Conservation (phyloP, 1,140 invertebrate genomes). For the Oryctes rhinoceros region DNA sequence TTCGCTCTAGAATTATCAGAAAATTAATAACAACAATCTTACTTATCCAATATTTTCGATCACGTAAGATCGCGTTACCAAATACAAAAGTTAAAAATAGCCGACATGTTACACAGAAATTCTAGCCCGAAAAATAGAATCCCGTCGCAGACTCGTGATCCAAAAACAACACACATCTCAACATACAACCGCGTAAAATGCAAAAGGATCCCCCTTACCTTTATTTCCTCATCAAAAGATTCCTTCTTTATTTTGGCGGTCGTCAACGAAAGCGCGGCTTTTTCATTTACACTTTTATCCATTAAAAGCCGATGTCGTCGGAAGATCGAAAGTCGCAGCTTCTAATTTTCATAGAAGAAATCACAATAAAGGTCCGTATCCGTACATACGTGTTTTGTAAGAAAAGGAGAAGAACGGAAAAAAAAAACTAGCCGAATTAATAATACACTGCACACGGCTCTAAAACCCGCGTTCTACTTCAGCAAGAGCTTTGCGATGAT, state of each 20-base stretch:
- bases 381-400: constrained; percentile 7
- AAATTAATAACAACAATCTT: background rate
- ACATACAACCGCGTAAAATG: background rate
- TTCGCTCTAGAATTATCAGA: background rate
- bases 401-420: constrained; percentile 3
- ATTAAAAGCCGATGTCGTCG: constrained; percentile 33
- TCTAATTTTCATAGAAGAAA: background rate
- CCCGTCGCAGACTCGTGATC: background rate
- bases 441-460: constrained; percentile 39
- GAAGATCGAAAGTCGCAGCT: background rate
- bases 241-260: constrained; percentile 41
- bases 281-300: constrained; percentile 40
- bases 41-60: constrained; percentile 31
- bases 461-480: constrained; percentile 40
- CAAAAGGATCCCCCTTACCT: constrained; percentile 26
- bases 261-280: constrained; percentile 1
- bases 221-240: constrained; percentile 41
- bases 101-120: constrained; percentile 25
- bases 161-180: background rate
- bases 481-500: constrained; percentile 42
- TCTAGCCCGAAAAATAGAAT: constrained; percentile 37
- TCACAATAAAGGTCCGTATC: background rate
- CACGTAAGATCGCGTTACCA: constrained; percentile 33
- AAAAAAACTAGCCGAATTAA: constrained; percentile 33
- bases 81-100: constrained; percentile 35